These are phyloP conservation scores for Chironomus tepperi DNA, from an alignment of 1,140 invertebrate genomes.

Conservation along the genomic window DNA sequence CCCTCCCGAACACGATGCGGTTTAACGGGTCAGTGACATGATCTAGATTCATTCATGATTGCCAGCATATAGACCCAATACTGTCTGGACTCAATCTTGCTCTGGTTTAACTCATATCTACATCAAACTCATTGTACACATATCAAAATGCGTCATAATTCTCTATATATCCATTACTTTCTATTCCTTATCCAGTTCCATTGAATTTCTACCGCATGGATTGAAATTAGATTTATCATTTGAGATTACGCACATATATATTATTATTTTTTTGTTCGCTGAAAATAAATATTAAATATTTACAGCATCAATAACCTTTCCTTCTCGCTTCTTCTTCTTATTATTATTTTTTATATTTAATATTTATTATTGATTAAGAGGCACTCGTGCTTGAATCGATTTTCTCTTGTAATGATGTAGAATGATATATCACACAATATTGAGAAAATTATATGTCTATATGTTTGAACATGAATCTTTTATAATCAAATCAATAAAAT, in stretches of 20 bases:
- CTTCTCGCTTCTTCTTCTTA: background rate
- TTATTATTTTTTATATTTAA: constrained; percentile 3
- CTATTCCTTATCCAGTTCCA: no score
- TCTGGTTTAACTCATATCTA: no score
- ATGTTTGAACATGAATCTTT: background rate
- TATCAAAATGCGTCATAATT: background rate
- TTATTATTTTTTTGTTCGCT: background rate
- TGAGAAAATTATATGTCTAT: background rate
- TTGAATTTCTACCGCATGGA: background rate
- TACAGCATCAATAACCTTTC: background rate
- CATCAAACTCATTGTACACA: background rate
- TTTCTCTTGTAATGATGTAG: constrained; percentile 2
- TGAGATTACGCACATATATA: background rate
- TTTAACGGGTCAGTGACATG: no score
- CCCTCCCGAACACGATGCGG: no score
- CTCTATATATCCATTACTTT: background rate
- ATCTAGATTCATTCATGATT: no score
- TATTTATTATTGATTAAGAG: constrained; percentile 14
- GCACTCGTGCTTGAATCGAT: background rate
- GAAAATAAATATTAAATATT: constrained; percentile 15
- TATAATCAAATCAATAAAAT: constrained; percentile 15
- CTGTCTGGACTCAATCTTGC: no score
- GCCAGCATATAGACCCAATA: no score
- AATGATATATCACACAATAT: background rate
- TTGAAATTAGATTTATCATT: constrained; percentile 15